Percentiles rank a stretch among this genome's conserved stretches.
Evolutionary conservation across 1,140 invertebrate genomes (phyloP).

Genomic region (Cherax destructor): DNA sequence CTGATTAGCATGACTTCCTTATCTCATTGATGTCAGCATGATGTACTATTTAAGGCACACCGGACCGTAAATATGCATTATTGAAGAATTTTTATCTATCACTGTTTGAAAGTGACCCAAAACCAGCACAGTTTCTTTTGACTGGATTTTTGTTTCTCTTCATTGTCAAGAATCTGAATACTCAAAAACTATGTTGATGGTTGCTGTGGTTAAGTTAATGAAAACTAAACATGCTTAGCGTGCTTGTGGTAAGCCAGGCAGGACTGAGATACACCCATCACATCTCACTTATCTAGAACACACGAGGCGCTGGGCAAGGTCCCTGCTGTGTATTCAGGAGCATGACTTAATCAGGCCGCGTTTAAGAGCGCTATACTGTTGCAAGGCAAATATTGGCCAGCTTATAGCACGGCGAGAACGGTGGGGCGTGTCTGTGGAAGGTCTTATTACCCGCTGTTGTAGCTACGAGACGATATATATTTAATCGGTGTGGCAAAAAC

Average conservation of each 20-base stretch:
- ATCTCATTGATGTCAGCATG: background rate
- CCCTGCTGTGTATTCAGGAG: background rate
- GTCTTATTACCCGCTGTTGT: no score
- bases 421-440: background rate
- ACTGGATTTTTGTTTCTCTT: background rate
- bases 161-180: background rate
- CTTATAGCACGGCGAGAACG: background rate
- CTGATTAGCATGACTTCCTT: background rate
- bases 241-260: background rate
- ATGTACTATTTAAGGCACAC: background rate
- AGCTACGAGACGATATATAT: no score
- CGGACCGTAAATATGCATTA: background rate
- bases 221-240: background rate
- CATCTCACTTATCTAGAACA: background rate
- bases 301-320: background rate
- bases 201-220: background rate
- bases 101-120: background rate
- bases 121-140: background rate
- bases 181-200: background rate
- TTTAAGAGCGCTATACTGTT: background rate
- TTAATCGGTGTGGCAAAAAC: no score
- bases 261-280: background rate
- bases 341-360: slow-evolving; percentile 5
- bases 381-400: background rate
- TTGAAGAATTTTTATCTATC: background rate